These are phyloP conservation scores for Styela clava DNA, from an alignment of 23 tunicate species.

Conservation along the genomic window DNA sequence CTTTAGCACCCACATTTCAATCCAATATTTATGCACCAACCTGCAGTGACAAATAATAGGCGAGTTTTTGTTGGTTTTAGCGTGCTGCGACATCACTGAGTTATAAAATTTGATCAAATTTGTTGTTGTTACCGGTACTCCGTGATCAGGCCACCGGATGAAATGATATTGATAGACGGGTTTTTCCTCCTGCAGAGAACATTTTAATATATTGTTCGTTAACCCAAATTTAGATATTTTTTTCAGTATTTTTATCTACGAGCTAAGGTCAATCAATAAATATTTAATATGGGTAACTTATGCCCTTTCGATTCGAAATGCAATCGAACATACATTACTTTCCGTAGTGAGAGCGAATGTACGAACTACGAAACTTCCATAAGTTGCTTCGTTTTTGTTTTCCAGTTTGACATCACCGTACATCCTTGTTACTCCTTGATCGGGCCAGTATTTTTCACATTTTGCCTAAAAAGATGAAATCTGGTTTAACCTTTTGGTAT, in stretches of 20 bases:
- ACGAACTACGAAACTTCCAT: slow-evolving; percentile 54
- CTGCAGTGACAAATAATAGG: slow-evolving; percentile 81
- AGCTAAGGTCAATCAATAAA: too few relatives aligned
- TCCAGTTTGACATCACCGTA: slow-evolving; percentile 36
- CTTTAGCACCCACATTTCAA: too few relatives aligned
- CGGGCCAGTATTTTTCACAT: slow-evolving; percentile 79
- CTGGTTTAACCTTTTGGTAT: too few relatives aligned
- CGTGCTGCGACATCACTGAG: slow-evolving; percentile 45
- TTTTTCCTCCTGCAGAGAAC: background rate
- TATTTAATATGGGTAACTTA: too few relatives aligned
- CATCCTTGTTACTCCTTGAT: slow-evolving; percentile 27
- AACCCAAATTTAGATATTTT: too few relatives aligned
- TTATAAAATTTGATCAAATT: slow-evolving; percentile 53
- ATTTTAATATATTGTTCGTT: too few relatives aligned
- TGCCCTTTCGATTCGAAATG: too few relatives aligned
- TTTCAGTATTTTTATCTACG: too few relatives aligned
- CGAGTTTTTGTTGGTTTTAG: background rate
- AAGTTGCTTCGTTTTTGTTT: slow-evolving; percentile 6
- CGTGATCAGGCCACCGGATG: slow-evolving; percentile 81
- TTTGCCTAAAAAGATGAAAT: slow-evolving; percentile 53
- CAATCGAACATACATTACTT: background rate
- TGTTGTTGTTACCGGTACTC: slow-evolving; percentile 77
- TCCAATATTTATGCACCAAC: too few relatives aligned
- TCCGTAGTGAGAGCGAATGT: slow-evolving; percentile 33
- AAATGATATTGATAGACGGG: background rate